phyloP scores from a whole-genome alignment of 1,140 invertebrate species.

The Apis cerana region DNA sequence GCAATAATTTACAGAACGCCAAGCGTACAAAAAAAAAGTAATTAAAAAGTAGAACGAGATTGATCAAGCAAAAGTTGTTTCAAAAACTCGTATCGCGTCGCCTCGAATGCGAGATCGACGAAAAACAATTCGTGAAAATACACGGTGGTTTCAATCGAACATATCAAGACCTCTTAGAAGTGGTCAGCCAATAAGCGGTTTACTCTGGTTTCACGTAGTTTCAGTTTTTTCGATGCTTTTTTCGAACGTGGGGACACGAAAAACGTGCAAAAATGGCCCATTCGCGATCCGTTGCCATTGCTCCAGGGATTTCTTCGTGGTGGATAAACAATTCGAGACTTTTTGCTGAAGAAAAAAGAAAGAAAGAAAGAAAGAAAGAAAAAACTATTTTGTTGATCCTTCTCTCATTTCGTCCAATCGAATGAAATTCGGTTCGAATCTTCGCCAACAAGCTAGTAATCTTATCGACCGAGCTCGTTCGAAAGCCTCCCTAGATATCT shows the following conservation, averaged over 20 bases:
- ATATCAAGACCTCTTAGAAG: slow-evolving; percentile 71
- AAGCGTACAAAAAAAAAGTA: background rate
- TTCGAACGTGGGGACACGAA: slow-evolving; percentile 44
- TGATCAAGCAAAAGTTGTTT: background rate
- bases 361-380: no score
- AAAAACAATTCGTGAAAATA: slow-evolving; percentile 17
- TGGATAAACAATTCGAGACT: background rate
- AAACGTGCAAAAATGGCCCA: slow-evolving; percentile 37
- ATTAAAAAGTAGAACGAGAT: background rate
- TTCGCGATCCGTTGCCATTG: slow-evolving; percentile 49
- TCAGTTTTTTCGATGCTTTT: slow-evolving; percentile 71
- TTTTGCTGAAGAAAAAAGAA: background rate
- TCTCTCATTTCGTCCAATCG: background rate
- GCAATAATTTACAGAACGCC: background rate
- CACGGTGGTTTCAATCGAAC: slow-evolving; percentile 72
- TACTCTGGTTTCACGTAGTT: slow-evolving; percentile 66
- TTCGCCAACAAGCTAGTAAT: background rate
- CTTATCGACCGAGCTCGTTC: background rate
- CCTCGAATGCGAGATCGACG: background rate
- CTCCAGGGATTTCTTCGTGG: background rate
- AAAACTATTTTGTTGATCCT: background rate
- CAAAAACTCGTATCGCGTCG: background rate
- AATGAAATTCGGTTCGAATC: slow-evolving; percentile 15
- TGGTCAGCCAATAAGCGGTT: slow-evolving; percentile 68
- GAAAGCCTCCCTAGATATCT: background rate